Evolutionary conservation across 2,888 invertebrate species (phyloP).

Genomic region (Chloroclysta siterata): DNA sequence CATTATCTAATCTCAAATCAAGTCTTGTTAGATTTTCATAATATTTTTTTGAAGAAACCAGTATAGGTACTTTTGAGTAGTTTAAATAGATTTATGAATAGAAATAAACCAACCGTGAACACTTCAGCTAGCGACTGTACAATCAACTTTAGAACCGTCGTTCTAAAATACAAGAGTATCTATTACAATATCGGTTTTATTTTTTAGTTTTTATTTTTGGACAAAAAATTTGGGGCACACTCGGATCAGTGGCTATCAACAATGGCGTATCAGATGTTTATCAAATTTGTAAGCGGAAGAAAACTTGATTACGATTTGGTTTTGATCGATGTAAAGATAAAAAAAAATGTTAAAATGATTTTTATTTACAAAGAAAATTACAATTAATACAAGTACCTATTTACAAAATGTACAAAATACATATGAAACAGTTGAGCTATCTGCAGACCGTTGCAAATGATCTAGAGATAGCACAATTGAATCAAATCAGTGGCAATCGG

Average conservation of each 20-base stretch:
- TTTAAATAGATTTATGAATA: background rate
- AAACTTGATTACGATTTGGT: conserved; percentile 31
- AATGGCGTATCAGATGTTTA: conserved; percentile 44
- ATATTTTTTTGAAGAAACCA: too few relatives aligned
- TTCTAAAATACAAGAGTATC: conserved; percentile 54
- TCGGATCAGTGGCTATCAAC: conserved; percentile 50
- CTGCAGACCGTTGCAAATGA: too few relatives aligned
- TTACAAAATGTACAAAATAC: too few relatives aligned
- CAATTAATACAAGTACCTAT: too few relatives aligned
- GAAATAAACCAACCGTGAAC: conserved; percentile 12
- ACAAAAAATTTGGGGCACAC: conserved; percentile 63
- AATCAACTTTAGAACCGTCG: conserved; percentile 37
- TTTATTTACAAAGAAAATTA: too few relatives aligned
- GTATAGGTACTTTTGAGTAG: too few relatives aligned
- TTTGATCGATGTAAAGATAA: conserved; percentile 31
- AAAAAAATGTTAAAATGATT: background rate
- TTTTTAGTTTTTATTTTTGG: conserved; percentile 63
- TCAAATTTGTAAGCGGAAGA: conserved; percentile 32
- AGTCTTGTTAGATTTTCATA: too few relatives aligned
- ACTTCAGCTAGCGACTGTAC: conserved; percentile 27
- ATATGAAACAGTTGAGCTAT: too few relatives aligned
- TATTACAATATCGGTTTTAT: conserved; percentile 60
- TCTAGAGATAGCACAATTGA: too few relatives aligned
- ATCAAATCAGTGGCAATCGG: too few relatives aligned
- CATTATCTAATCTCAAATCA: too few relatives aligned